A percentile compares a stretch with the other conserved stretches of the same genome.
Conservation (phyloP, 2,113 vertebrate species). For the Xenus cinereus region DNA sequence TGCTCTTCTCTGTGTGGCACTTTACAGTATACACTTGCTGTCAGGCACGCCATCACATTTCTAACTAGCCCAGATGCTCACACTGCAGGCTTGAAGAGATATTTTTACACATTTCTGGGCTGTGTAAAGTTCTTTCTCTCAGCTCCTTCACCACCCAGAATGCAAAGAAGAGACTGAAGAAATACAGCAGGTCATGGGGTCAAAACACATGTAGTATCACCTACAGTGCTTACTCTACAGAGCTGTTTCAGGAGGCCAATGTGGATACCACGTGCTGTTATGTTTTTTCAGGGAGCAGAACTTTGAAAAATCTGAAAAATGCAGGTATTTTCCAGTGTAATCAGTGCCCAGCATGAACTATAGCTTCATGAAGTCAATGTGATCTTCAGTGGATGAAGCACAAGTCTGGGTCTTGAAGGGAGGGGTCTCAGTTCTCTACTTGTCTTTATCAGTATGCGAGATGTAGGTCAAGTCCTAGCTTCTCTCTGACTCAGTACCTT, state of each 20-base stretch:
- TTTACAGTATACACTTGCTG: background rate
- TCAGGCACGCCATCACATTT: slow-evolving; percentile 9
- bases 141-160: background rate
- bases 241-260: background rate
- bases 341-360: background rate
- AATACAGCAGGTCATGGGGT: background rate
- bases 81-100: background rate
- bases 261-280: background rate
- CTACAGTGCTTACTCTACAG: background rate
- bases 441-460: background rate
- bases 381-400: background rate
- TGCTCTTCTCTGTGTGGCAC: background rate
- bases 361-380: background rate
- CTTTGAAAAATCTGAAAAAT: background rate
- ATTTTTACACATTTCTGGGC: background rate
- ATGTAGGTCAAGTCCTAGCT: background rate
- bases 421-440: background rate
- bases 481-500: background rate
- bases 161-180: background rate
- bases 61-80: slow-evolving; percentile 5
- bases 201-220: background rate
- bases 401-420: background rate
- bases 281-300: background rate
- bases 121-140: background rate
- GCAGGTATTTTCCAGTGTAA: background rate